phyloP scores from a whole-genome alignment of 1,140 invertebrate species.

The Ctenoplectra terminalis region DNA sequence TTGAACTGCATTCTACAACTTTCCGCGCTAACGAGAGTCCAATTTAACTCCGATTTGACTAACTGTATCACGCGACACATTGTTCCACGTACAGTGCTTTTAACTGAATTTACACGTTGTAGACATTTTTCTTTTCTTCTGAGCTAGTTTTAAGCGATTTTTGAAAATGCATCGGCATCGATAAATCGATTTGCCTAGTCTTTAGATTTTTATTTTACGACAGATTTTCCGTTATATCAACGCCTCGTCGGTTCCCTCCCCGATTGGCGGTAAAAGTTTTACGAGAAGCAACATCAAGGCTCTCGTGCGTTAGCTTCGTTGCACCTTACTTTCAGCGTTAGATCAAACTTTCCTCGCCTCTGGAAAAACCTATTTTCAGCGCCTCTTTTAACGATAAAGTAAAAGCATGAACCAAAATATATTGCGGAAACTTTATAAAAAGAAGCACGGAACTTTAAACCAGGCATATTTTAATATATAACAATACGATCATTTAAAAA shows the following conservation, averaged over 20 bases:
- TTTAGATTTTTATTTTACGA: background rate
- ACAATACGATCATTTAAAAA: too few species aligned
- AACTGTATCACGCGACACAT: background rate
- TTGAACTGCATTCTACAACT: background rate
- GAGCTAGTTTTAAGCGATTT: background rate
- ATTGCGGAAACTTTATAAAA: background rate
- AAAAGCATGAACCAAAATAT: background rate
- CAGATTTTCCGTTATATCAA: background rate
- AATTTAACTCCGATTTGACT: background rate
- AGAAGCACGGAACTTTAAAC: too few species aligned
- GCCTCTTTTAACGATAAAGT: conserved; percentile 8
- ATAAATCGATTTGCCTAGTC: background rate
- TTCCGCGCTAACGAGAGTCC: background rate
- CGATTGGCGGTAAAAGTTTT: conserved; percentile 24
- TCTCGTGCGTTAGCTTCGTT: background rate
- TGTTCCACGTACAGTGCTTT: background rate
- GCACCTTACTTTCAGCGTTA: conserved; percentile 4
- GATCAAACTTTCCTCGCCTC: conserved; percentile 5
- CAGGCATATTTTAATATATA: too few species aligned
- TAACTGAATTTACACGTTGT: background rate
- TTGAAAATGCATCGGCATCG: background rate
- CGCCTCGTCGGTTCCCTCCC: background rate
- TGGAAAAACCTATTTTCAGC: conserved; percentile 17
- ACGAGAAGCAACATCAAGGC: conserved; percentile 1
- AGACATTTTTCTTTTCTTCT: too few species aligned